phyloP scores from a whole-genome alignment of 2,888 invertebrate species.

The Trypoxylon attenuatum region DNA sequence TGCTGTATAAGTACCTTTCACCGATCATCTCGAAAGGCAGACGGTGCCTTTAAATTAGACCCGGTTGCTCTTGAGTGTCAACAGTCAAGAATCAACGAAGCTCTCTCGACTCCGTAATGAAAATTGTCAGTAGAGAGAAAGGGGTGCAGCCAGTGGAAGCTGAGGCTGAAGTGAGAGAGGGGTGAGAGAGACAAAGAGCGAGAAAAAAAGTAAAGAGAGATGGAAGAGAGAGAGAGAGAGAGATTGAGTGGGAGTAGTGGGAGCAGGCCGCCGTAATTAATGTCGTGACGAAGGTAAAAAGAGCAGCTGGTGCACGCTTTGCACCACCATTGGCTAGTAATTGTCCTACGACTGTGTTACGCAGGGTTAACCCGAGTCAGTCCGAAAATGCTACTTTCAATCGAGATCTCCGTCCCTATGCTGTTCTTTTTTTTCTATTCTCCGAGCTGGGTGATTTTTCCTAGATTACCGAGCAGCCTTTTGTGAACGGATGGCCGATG shows the following conservation, averaged over 20 bases:
- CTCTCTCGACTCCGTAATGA: background rate
- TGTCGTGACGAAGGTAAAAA: constrained; percentile 17
- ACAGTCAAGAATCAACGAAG: background rate
- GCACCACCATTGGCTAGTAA: constrained; percentile 38
- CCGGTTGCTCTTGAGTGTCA: background rate
- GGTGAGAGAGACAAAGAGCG: no score
- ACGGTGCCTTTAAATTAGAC: constrained; percentile 7
- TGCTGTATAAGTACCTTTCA: no score
- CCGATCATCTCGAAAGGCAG: no score
- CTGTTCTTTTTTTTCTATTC: constrained; percentile 5
- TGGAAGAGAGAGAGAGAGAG: background rate
- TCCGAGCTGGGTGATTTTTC: no score
- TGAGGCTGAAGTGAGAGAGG: background rate
- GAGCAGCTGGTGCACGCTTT: constrained; percentile 15
- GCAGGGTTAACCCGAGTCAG: constrained; percentile 38
- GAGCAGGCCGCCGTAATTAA: no score
- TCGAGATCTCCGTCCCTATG: background rate
- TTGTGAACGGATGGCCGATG: no score
- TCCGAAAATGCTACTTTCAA: constrained; percentile 45
- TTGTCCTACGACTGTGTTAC: constrained; percentile 34
- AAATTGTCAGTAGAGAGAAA: constrained; percentile 10
- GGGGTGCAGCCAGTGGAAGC: no score
- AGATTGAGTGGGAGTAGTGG: no score
- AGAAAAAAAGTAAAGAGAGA: background rate
- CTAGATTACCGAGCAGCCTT: no score